Percentiles rank a stretch among this genome's conserved stretches.
phyloP scores from a whole-genome alignment of 2,888 invertebrate genomes.

The Andrena camellia region DNA sequence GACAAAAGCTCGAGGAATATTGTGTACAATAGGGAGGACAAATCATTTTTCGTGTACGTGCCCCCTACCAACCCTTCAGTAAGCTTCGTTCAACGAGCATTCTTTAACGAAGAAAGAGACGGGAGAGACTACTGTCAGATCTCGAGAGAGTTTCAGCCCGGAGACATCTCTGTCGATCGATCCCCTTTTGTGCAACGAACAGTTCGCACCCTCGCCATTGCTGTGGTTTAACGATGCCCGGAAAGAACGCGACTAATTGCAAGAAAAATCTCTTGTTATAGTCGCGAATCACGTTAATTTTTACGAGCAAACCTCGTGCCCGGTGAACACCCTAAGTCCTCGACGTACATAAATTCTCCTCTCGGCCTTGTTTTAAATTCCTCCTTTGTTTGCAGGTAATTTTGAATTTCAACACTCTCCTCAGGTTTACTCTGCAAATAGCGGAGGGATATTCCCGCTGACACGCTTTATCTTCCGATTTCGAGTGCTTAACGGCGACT shows the following conservation, averaged over 20 bases:
- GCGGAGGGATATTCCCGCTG: no score
- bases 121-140: constrained; percentile 15
- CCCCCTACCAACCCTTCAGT: not conserved
- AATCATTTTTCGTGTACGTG: not conserved
- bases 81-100: constrained; percentile 10
- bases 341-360: not conserved
- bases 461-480: no score
- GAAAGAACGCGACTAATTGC: constrained; percentile 21
- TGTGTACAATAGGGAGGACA: not conserved
- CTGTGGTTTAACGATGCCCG: constrained; percentile 41
- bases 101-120: constrained; percentile 10
- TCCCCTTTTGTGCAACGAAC: constrained; percentile 34
- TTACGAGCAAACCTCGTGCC: not conserved
- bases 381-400: not conserved
- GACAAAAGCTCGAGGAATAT: not conserved
- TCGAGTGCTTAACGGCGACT: no score
- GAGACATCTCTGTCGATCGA: constrained; percentile 44
- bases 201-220: constrained; percentile 20
- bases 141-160: constrained; percentile 30
- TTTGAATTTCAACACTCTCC: not conserved
- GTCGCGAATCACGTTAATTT: not conserved
- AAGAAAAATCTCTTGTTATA: constrained; percentile 20
- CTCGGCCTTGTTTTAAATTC: not conserved
- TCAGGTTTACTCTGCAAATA: not conserved
- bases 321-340: not conserved